Percentiles rank a stretch among this genome's conserved stretches.
Evolutionary conservation across 2,797 vertebrate species (phyloP).

Genomic region (Xiphophorus birchmanni): DNA sequence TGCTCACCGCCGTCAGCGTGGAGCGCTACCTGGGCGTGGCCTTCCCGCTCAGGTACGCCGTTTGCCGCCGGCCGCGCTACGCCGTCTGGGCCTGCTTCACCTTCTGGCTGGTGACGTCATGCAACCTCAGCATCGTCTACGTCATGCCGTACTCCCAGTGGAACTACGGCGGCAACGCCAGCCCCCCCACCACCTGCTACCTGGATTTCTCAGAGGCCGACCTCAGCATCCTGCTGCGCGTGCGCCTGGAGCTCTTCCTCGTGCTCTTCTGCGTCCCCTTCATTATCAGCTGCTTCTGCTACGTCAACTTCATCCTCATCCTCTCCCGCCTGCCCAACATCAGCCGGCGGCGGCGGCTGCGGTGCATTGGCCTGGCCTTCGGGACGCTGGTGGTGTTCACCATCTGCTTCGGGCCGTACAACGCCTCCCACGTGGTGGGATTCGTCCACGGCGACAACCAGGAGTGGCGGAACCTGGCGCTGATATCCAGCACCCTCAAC

Average conservation of each 20-base stretch:
- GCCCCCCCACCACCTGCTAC: conserved; percentile 77
- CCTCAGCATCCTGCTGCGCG: conserved; percentile 74
- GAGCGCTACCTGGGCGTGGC: conserved; percentile 89
- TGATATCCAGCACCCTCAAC: conserved; percentile 88
- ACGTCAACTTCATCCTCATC: conserved; percentile 83
- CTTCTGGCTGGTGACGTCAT: conserved; percentile 82
- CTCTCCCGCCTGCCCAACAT: conserved; percentile 81
- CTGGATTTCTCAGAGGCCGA: conserved; percentile 76
- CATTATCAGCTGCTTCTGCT: conserved; percentile 87
- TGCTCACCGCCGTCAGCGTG: conserved; percentile 86
- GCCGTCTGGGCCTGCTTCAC: conserved; percentile 68
- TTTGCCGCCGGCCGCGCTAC: conserved; percentile 79
- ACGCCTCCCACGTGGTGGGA: conserved; percentile 87
- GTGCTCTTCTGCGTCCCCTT: conserved; percentile 86
- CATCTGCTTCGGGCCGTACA: conserved; percentile 88
- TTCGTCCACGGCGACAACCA: conserved; percentile 72
- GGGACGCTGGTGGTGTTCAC: conserved; percentile 86
- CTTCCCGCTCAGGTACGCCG: conserved; percentile 83
- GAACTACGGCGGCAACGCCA: neutral
- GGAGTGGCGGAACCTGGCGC: conserved; percentile 76
- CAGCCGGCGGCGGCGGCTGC: conserved; percentile 70
- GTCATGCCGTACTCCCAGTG: conserved; percentile 69
- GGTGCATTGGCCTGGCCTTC: conserved; percentile 83
- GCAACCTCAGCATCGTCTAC: conserved; percentile 88
- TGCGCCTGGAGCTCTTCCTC: conserved; percentile 85